These are phyloP conservation scores for Chesias legatella DNA, from an alignment of 2,888 invertebrate genomes.

Conservation along the genomic window DNA sequence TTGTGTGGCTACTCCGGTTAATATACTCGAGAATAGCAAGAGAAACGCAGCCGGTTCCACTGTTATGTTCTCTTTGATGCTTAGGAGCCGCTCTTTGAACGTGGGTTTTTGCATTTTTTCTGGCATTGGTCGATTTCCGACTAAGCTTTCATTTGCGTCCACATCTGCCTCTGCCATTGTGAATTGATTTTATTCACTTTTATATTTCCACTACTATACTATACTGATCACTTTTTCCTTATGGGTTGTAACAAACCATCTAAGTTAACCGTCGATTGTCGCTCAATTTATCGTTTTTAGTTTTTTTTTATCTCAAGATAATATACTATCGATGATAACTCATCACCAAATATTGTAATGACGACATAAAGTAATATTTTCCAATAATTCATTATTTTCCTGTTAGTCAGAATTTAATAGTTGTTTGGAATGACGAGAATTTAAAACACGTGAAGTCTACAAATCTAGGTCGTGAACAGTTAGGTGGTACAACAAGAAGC, in stretches of 20 bases:
- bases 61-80: constrained; percentile 28
- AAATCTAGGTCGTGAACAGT: no score
- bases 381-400: no score
- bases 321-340: constrained; percentile 18
- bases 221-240: neutral
- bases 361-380: no score
- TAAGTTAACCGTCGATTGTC: neutral
- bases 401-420: no score
- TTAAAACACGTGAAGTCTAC: no score
- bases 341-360: neutral
- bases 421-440: no score
- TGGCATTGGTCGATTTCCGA: constrained; percentile 5
- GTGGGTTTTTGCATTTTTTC: constrained; percentile 11
- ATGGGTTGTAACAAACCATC: neutral
- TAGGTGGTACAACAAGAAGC: no score
- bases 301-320: constrained; percentile 25
- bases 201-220: neutral
- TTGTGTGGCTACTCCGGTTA: constrained; percentile 84
- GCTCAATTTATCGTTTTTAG: constrained; percentile 16
- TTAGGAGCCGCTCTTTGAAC: constrained; percentile 17
- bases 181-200: neutral
- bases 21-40: constrained; percentile 37
- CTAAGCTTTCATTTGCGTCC: constrained; percentile 15
- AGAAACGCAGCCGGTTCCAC: constrained; percentile 39
- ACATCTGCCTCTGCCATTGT: constrained; percentile 11